These are phyloP conservation scores for Clunio marinus DNA, from an alignment of 2,888 invertebrate genomes.

Conservation along the genomic window DNA sequence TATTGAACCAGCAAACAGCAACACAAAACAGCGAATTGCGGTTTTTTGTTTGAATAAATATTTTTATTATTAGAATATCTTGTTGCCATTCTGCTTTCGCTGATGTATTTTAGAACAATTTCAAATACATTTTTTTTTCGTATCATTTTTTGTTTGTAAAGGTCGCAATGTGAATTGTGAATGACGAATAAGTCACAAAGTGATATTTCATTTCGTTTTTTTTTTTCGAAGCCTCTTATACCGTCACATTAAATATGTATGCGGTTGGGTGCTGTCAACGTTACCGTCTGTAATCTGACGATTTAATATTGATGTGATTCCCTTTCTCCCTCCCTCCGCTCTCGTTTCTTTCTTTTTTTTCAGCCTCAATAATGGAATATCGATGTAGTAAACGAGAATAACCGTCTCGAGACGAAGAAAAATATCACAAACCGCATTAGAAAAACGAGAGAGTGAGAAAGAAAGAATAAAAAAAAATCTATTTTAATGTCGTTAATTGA, in stretches of 20 bases:
- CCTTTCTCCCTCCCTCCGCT: neutral
- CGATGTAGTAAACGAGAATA: conserved; percentile 27
- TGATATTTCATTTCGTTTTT: too few species aligned
- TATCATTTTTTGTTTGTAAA: too few species aligned
- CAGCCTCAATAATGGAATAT: conserved; percentile 36
- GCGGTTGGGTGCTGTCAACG: conserved; percentile 1
- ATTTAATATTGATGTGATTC: conserved; percentile 3
- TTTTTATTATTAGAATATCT: conserved; percentile 7
- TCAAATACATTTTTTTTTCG: too few species aligned
- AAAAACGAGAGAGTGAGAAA: neutral
- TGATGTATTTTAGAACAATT: too few species aligned
- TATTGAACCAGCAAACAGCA: conserved; percentile 15
- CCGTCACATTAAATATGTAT: too few species aligned
- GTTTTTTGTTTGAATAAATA: conserved; percentile 2
- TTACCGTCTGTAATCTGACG: neutral
- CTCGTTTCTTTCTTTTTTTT: neutral
- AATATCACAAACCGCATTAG: conserved; percentile 1
- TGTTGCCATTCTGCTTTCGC: too few species aligned
- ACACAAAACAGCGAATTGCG: neutral
- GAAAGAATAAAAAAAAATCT: conserved; percentile 18
- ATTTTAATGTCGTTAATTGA: conserved; percentile 37
- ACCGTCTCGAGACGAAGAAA: conserved; percentile 11
- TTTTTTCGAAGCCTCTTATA: too few species aligned
- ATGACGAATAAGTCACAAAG: too few species aligned
- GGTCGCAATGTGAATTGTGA: too few species aligned